These are phyloP conservation scores for Pseudococcus longispinus DNA, from an alignment of 2,888 invertebrate species.

Conservation along the genomic window DNA sequence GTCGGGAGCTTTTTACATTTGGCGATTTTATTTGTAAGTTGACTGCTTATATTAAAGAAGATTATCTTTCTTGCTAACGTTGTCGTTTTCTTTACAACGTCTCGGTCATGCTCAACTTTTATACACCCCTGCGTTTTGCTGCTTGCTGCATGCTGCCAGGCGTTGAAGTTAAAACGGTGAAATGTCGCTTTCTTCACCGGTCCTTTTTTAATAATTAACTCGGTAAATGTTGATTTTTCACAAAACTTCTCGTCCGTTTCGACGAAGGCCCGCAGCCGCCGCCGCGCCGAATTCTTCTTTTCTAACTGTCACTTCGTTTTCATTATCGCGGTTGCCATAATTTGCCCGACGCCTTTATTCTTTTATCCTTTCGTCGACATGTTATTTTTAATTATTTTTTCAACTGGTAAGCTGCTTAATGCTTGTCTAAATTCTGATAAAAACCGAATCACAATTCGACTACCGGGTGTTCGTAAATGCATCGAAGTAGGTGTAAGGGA, in stretches of 20 bases:
- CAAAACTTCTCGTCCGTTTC: constrained; percentile 22
- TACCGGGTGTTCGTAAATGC: neutral
- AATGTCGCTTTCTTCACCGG: constrained; percentile 28
- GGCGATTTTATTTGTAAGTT: constrained; percentile 8
- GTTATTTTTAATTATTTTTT: constrained; percentile 39
- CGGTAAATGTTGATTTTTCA: constrained; percentile 31
- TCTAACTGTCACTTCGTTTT: constrained; percentile 29
- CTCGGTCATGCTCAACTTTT: neutral
- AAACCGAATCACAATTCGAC: constrained; percentile 1
- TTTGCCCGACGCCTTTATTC: constrained; percentile 30
- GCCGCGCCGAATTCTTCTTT: neutral
- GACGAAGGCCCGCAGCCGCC: neutral
- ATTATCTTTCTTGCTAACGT: constrained; percentile 18
- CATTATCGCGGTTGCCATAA: constrained; percentile 35
- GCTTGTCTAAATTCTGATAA: constrained; percentile 25
- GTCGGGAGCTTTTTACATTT: neutral
- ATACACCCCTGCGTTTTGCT: neutral
- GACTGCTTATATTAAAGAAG: constrained; percentile 8
- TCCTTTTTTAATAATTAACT: constrained; percentile 39
- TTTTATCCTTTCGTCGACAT: constrained; percentile 33
- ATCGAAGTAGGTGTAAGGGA: neutral
- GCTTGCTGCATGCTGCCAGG: no score
- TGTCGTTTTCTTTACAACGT: constrained; percentile 25
- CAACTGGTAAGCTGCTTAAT: constrained; percentile 2
- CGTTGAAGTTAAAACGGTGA: neutral